Conservation (phyloP, 2,888 invertebrate genomes). For the Amiota mariae region DNA sequence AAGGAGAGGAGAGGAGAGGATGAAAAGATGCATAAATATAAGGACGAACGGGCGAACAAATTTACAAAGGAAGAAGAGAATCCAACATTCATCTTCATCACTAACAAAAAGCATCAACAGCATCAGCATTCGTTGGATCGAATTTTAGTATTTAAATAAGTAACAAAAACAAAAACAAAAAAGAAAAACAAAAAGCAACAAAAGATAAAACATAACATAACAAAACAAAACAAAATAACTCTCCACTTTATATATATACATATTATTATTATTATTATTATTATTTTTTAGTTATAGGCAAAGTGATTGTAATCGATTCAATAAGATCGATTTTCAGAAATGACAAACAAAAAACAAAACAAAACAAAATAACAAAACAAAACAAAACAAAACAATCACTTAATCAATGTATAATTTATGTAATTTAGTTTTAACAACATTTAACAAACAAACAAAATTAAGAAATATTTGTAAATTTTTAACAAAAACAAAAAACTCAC, state of each 20-base stretch:
- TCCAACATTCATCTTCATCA: no score
- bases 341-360: slow-evolving; percentile 31
- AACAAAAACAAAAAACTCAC: neutral
- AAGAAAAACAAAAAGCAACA: slow-evolving; percentile 17
- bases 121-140: slow-evolving; percentile 34
- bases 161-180: no score
- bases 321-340: no score
- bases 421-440: slow-evolving; percentile 6
- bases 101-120: neutral
- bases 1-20: neutral
- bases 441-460: slow-evolving; percentile 31
- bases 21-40: neutral
- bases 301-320: no score
- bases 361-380: neutral
- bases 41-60: neutral
- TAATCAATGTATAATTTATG: neutral
- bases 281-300: no score
- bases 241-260: no score
- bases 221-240: slow-evolving; percentile 27
- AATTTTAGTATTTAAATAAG: slow-evolving; percentile 56
- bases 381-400: neutral
- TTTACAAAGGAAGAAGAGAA: no score
- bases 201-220: slow-evolving; percentile 16
- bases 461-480: slow-evolving; percentile 27
- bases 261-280: no score